A percentile compares a stretch with the other conserved stretches of the same genome.
These are phyloP conservation scores for Acanthis flammea DNA, from an alignment of 2,797 vertebrate species.

Conservation along the genomic window DNA sequence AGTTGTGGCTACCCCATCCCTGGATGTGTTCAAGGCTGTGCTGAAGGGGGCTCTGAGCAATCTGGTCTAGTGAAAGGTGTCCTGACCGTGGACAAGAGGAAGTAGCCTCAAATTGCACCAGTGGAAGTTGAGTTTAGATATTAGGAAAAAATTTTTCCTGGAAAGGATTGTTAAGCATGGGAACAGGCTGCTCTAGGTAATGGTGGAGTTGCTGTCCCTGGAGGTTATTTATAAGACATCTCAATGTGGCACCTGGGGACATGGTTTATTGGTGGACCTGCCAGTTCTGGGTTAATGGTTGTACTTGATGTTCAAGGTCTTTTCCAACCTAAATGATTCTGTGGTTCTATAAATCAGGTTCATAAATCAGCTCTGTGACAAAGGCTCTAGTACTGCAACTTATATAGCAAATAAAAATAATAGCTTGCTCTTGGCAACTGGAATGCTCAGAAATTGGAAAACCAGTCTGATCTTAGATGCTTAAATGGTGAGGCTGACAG, in stretches of 20 bases:
- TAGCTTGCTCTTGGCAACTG: neutral
- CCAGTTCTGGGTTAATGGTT: neutral
- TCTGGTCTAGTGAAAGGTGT: neutral
- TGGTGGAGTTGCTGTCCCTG: neutral
- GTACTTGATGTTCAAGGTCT: fast-evolving
- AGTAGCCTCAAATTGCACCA: neutral
- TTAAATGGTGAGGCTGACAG: neutral
- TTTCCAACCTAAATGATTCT: neutral
- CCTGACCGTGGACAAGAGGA: neutral
- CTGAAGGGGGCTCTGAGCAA: neutral
- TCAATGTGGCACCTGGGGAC: neutral
- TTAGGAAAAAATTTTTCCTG: neutral
- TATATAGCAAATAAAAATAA: neutral
- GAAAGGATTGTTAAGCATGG: neutral
- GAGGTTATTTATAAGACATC: fast-evolving
- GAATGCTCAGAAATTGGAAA: neutral
- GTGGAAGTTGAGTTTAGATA: neutral
- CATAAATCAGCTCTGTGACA: conserved; percentile 3
- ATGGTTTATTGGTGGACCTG: neutral
- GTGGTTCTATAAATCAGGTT: neutral
- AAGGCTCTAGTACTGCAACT: neutral
- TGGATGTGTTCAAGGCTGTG: neutral
- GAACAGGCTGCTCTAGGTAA: neutral
- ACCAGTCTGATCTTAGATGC: neutral
- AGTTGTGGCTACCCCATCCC: neutral